Evolutionary conservation across 2,888 invertebrate genomes (phyloP), one percentile per base, ranked within the genome.

Genomic region (Xanthorhoe designata): DNA sequence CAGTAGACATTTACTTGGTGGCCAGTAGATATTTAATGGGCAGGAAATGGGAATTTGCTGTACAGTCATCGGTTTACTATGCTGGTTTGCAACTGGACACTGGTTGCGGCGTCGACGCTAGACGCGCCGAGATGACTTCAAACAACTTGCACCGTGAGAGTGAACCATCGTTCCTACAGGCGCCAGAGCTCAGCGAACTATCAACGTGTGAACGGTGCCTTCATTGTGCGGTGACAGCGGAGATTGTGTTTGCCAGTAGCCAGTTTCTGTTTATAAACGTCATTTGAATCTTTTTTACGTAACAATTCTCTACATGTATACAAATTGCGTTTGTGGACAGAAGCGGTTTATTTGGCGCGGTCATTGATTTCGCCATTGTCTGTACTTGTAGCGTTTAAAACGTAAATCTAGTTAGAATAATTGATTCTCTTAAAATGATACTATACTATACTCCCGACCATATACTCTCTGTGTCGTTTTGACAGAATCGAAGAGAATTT

Each of bases 351-450:
- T 53, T 47, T 29, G 18, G 66, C 18, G 17, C 24, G 29, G 38
- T 47, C 49, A 60, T 60, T 57, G 29, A 4, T 61, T 63, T 68
- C 64, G 61, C 24, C 66, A 67, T 66, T 68, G 68, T 57, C 64
- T 68, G 55, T 24, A 29, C 29, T 51, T 56, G 17, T 64, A 47
- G 32, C 52, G 18, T 58, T 49, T 13, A 8, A 5, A 32, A 56
- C 8, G 51, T 60, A 61, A 49, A 32, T 29, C 38, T 53, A 42
- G 52, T 57, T 51, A n/a, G 18, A n/a, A n/a, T n/a, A 15, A 55
- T 63, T 61, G 77, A 77, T 74, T 77, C 74, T 72, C 73, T 77
- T 75, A 68, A 69, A 74, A 61, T 62, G 73, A 73, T 70, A 67
- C 74, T 64, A 50, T 54, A 59, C 61, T 72, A 72, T 73, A 70